These are phyloP conservation scores for Hecatera dysodea DNA, from an alignment of 2,888 invertebrate species.

Conservation along the genomic window DNA sequence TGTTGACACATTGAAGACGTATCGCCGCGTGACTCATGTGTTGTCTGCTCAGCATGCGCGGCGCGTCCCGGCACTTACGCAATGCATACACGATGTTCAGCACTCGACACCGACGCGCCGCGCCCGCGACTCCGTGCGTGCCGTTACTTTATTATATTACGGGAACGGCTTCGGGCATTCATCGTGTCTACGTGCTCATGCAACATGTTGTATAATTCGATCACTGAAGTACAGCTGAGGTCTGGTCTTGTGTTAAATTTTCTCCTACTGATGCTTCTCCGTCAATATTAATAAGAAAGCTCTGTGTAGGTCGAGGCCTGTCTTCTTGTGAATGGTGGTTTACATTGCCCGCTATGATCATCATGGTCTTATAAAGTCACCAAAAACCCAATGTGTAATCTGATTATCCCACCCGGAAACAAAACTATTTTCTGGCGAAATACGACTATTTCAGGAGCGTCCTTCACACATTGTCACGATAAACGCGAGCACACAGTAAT, in stretches of 20 bases:
- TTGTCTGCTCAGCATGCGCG: not conserved
- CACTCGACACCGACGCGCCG: slow-evolving; percentile 17
- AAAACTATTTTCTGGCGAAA: not conserved
- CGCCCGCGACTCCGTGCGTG: slow-evolving; percentile 4
- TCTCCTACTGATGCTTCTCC: not conserved
- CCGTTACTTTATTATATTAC: slow-evolving; percentile 42
- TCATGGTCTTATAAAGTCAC: not conserved
- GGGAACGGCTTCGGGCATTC: slow-evolving; percentile 4
- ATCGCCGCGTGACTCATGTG: slow-evolving; percentile 37
- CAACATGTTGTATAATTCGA: not conserved
- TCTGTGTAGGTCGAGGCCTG: not conserved
- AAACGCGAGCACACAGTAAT: slow-evolving; percentile 11
- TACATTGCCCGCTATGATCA: not conserved
- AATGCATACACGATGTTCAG: slow-evolving; percentile 31
- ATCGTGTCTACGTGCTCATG: slow-evolving; percentile 3
- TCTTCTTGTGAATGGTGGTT: not conserved
- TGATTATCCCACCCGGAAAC: not conserved
- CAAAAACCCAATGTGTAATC: not conserved
- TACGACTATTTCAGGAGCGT: not conserved
- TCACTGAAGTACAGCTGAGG: not conserved
- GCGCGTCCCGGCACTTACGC: slow-evolving; percentile 16
- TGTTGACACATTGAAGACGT: slow-evolving; percentile 21
- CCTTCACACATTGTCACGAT: slow-evolving; percentile 14
- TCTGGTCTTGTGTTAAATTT: not conserved
- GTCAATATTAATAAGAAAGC: not conserved